Conservation (phyloP, 2,797 vertebrate genomes). For the Sphenopsis melanotis region DNA sequence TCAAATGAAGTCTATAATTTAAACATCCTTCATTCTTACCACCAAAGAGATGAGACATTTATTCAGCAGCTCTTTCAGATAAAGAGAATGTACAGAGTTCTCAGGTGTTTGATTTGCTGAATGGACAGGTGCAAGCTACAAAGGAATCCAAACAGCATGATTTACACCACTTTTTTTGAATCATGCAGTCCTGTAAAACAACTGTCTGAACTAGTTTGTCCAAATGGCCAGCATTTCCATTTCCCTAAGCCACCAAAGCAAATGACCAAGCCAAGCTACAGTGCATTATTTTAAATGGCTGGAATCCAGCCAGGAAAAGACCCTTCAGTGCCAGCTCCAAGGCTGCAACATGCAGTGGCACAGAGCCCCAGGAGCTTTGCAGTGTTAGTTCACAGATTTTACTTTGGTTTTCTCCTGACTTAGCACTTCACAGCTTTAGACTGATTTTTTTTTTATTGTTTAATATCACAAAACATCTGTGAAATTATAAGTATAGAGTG, state of each 20-base stretch:
- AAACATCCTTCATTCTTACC: background rate
- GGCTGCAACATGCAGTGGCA: fast-evolving
- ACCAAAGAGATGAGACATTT: background rate
- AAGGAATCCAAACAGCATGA: background rate
- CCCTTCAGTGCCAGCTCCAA: background rate
- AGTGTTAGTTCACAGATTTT: background rate
- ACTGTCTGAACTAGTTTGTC: background rate
- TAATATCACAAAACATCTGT: background rate
- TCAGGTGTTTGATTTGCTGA: background rate
- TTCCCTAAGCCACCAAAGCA: background rate
- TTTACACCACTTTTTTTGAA: background rate
- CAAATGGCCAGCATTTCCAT: background rate
- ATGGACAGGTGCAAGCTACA: background rate
- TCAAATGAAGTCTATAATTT: background rate
- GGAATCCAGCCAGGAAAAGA: background rate
- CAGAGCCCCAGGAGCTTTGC: background rate
- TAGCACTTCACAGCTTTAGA: background rate
- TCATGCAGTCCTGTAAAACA: background rate
- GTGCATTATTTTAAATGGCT: background rate
- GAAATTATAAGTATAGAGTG: background rate
- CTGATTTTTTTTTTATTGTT: background rate
- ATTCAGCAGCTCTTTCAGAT: background rate
- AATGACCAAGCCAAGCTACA: fast-evolving
- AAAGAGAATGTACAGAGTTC: background rate
- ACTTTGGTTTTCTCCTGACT: background rate